Percentiles rank a stretch among this genome's conserved stretches.
phyloP scores from a whole-genome alignment of 2,888 invertebrate species.

The Callyntrura guangdongensis region DNA sequence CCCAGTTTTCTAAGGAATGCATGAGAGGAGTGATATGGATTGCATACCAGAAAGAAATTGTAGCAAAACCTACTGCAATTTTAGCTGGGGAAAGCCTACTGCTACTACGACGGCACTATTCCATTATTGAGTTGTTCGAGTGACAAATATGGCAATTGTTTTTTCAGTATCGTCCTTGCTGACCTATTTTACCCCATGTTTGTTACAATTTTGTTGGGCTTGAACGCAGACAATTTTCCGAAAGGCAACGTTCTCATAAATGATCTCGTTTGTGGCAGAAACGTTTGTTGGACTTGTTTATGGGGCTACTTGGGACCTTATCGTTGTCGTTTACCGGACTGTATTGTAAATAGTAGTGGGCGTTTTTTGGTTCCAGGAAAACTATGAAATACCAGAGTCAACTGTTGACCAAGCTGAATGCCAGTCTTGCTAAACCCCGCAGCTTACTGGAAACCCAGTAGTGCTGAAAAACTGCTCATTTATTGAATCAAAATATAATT shows the following conservation, averaged over 20 bases:
- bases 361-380: background rate
- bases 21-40: background rate
- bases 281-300: constrained; percentile 36
- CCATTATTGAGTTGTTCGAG: constrained; percentile 47
- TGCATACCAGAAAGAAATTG: constrained; percentile 22
- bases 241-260: constrained; percentile 58
- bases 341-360: background rate
- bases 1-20: constrained; percentile 33
- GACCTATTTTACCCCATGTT: constrained; percentile 24
- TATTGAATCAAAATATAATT: background rate
- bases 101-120: background rate
- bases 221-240: constrained; percentile 20
- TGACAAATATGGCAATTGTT: constrained; percentile 57
- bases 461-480: background rate
- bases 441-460: background rate
- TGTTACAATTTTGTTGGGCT: constrained; percentile 18
- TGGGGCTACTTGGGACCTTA: constrained; percentile 66
- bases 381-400: background rate
- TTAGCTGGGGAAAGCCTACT: background rate
- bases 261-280: constrained; percentile 28
- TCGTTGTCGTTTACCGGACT: constrained; percentile 16
- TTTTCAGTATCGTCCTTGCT: constrained; percentile 20
- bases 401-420: background rate
- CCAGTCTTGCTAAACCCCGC: background rate
- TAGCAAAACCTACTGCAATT: constrained; percentile 3